A percentile compares a stretch with the other conserved stretches of the same genome.
These are phyloP conservation scores for Temnopleurus reevesii DNA, from an alignment of 53 echinoderm and acorn worm species.

Conservation along the genomic window DNA sequence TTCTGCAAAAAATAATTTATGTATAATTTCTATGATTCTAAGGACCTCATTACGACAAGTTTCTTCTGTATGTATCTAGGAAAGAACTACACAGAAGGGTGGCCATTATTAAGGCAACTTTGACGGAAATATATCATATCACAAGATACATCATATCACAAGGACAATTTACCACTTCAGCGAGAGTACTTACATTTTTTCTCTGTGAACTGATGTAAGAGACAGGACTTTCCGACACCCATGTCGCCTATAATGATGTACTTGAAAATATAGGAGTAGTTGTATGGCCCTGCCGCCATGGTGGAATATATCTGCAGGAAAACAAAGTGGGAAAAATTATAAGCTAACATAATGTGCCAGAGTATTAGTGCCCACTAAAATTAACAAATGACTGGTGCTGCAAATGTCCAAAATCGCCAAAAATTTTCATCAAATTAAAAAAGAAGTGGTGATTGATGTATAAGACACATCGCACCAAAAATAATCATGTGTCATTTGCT, in stretches of 20 bases:
- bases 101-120: no score
- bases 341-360: neutral
- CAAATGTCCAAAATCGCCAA: no score
- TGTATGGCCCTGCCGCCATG: conserved; percentile 99
- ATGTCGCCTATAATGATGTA: conserved; percentile 99
- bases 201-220: conserved; percentile 99
- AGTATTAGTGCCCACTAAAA: neutral
- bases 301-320: conserved; percentile 38
- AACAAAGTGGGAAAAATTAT: neutral
- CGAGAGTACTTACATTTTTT: conserved; percentile 93
- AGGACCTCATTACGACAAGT: no score
- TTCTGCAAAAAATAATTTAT: no score
- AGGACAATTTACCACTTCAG: no score
- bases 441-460: neutral
- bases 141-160: neutral
- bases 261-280: conserved; percentile 99
- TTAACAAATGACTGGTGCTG: no score
- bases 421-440: no score
- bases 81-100: no score
- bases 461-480: neutral
- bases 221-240: conserved; percentile 99
- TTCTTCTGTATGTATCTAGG: no score
- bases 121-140: no score
- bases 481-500: neutral
- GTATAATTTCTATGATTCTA: no score